Conservation (phyloP, 2,113 vertebrate genomes). For the Coregonus clupeaformis region DNA sequence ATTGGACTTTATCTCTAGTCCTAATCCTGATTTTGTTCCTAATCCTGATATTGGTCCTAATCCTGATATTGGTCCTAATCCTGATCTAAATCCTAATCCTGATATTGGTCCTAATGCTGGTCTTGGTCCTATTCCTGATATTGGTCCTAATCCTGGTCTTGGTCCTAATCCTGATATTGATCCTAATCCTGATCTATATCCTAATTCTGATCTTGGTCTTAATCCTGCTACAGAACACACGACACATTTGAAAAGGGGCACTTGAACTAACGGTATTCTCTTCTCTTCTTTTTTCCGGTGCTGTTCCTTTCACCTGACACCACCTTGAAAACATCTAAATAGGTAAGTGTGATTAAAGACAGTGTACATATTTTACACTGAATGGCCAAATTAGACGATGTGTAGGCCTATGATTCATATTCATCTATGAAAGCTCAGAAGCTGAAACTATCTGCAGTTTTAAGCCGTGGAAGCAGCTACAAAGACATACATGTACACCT, state of each 20-base stretch:
- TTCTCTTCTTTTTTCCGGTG: slow-evolving; percentile 9
- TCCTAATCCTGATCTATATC: not conserved
- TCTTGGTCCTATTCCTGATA: no score
- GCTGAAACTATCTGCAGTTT: not conserved
- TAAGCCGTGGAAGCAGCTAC: slow-evolving; percentile 16
- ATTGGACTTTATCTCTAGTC: no score
- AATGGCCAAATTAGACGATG: not conserved
- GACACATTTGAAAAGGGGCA: slow-evolving; percentile 4
- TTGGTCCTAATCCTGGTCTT: no score
- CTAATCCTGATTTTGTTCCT: no score
- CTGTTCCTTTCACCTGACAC: slow-evolving; percentile 8
- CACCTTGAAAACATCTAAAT: slow-evolving; percentile 45
- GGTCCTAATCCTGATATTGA: no score
- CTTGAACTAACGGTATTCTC: slow-evolving; percentile 45
- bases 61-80: not conserved
- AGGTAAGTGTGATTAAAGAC: slow-evolving; percentile 61
- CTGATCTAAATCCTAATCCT: no score
- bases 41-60: not conserved
- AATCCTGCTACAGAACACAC: not conserved
- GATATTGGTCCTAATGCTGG: no score
- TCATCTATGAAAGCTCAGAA: not conserved
- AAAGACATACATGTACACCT: slow-evolving; percentile 17
- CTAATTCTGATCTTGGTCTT: not conserved
- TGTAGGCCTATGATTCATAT: not conserved
- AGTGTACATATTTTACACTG: not conserved